These are phyloP conservation scores for Drosophila sp. DNA, from an alignment of 1,140 invertebrate genomes.

Conservation along the genomic window DNA sequence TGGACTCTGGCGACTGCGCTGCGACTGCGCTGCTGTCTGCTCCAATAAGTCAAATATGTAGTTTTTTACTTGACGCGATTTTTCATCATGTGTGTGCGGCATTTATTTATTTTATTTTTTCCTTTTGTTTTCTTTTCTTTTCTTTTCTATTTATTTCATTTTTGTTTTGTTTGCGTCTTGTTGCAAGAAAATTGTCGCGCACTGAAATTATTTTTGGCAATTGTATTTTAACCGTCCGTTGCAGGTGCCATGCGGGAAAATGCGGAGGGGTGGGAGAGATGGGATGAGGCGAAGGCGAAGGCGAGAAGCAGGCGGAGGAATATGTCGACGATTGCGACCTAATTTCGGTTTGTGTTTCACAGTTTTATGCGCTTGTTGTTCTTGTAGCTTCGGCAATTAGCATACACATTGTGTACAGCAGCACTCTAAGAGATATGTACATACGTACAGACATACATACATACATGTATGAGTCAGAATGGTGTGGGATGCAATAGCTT, in stretches of 20 bases:
- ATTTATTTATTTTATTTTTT: constrained; percentile 22
- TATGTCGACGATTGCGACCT: constrained; percentile 52
- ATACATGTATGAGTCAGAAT: constrained; percentile 6
- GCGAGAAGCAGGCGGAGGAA: neutral
- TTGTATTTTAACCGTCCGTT: constrained; percentile 53
- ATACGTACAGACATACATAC: neutral
- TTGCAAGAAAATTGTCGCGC: constrained; percentile 71
- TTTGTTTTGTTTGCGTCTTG: constrained; percentile 44
- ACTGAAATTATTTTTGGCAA: constrained; percentile 79
- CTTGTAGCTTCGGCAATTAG: constrained; percentile 37
- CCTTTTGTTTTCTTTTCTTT: constrained; percentile 43
- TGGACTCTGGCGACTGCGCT: constrained; percentile 22
- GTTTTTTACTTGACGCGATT: constrained; percentile 69
- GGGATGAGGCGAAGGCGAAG: neutral
- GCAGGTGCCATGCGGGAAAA: constrained; percentile 26
- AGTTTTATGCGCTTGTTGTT: constrained; percentile 29
- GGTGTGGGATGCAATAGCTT: constrained; percentile 26
- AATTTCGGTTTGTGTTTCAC: constrained; percentile 64
- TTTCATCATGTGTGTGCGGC: constrained; percentile 44
- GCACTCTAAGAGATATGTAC: neutral
- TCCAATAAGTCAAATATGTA: constrained; percentile 80
- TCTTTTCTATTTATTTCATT: constrained; percentile 31
- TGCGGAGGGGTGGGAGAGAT: neutral
- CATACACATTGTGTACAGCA: constrained; percentile 31
- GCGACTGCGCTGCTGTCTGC: constrained; percentile 63